Conservation (phyloP, 2,888 invertebrate species). For the Drosophila robusta region DNA sequence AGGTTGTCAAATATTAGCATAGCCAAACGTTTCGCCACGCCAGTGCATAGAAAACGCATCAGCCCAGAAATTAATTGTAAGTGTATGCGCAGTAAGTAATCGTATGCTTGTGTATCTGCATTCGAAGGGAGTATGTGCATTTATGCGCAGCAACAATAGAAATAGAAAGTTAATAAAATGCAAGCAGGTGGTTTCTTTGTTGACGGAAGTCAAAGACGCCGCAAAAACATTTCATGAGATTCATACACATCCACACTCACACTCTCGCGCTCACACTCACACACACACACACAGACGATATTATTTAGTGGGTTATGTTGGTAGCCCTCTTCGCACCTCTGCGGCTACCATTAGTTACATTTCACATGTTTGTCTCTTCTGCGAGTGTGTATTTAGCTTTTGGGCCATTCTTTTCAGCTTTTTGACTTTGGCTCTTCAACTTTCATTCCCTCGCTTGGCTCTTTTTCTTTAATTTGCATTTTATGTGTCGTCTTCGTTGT, state of each 20-base stretch:
- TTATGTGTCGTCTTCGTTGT: conserved; percentile 51
- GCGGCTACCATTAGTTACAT: conserved; percentile 36
- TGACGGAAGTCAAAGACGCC: conserved; percentile 68
- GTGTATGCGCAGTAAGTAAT: conserved; percentile 32
- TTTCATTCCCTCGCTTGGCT: conserved; percentile 67
- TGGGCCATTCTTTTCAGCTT: conserved; percentile 64
- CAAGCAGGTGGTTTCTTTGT: conserved; percentile 56
- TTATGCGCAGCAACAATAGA: conserved; percentile 55
- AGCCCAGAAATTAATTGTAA: conserved; percentile 3
- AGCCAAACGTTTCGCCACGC: conserved; percentile 21
- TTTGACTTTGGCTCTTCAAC: conserved; percentile 58
- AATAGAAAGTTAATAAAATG: conserved; percentile 72
- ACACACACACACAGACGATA: conserved; percentile 1
- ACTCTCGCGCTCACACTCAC: conserved; percentile 2
- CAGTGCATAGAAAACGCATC: conserved; percentile 60
- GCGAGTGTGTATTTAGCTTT: conserved; percentile 39
- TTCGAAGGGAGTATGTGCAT: neutral
- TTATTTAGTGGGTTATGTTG: conserved; percentile 41
- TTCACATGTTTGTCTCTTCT: conserved; percentile 53
- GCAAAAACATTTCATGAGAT: conserved; percentile 15
- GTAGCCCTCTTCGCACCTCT: conserved; percentile 52
- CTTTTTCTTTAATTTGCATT: conserved; percentile 71
- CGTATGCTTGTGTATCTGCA: conserved; percentile 4
- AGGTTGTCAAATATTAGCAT: conserved; percentile 59
- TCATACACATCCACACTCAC: conserved; percentile 12